These are phyloP conservation scores for Pseudanteris insignis DNA, from an alignment of 2,888 invertebrate species.

Conservation along the genomic window DNA sequence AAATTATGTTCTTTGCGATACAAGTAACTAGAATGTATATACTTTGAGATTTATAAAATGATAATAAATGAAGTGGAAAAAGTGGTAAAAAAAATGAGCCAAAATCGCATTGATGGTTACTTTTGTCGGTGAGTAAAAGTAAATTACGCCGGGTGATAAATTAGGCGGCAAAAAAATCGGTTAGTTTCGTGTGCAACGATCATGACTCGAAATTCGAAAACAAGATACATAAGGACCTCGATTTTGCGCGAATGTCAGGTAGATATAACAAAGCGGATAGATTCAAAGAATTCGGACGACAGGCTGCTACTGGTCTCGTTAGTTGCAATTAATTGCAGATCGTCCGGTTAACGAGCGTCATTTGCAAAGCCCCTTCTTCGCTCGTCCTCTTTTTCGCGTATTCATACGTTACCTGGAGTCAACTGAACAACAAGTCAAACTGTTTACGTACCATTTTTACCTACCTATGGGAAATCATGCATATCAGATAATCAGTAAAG, in stretches of 20 bases:
- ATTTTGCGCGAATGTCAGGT: conserved; percentile 40
- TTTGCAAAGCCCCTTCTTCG: conserved; percentile 59
- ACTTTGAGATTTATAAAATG: no score
- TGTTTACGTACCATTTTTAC: conserved; percentile 1
- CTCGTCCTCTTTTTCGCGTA: conserved; percentile 33
- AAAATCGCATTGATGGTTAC: no score
- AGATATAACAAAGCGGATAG: conserved; percentile 42
- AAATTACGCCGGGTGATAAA: background rate
- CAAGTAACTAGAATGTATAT: no score
- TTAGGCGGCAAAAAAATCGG: conserved; percentile 16
- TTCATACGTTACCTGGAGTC: conserved; percentile 28
- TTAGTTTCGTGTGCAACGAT: conserved; percentile 20
- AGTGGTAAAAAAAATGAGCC: no score
- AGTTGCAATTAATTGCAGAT: conserved; percentile 58
- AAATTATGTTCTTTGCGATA: no score
- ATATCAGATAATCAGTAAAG: no score
- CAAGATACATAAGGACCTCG: conserved; percentile 30
- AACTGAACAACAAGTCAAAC: conserved; percentile 19
- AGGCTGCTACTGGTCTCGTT: conserved; percentile 53
- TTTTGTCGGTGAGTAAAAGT: background rate
- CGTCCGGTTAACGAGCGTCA: conserved; percentile 57
- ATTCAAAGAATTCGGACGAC: conserved; percentile 43
- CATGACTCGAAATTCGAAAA: conserved; percentile 35
- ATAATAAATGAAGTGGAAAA: no score
- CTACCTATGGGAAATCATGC: no score